Evolutionary conservation across 2,797 vertebrate genomes (phyloP).

Genomic region (Aphelocoma californica): DNA sequence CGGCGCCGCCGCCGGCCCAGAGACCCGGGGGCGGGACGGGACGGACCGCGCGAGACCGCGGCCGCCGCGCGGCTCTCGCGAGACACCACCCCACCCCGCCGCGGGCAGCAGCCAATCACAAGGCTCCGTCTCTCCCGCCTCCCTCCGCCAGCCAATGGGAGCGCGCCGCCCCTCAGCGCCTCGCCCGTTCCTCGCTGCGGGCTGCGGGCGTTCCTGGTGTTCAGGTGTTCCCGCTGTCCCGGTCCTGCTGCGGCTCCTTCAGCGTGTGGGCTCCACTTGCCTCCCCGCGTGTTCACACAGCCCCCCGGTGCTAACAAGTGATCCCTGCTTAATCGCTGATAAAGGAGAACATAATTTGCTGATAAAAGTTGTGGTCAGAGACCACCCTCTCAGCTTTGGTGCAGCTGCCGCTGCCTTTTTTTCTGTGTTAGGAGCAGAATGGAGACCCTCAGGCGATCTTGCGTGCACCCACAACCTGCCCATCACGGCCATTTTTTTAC

Average conservation of each 20-base stretch:
- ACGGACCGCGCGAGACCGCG: background rate
- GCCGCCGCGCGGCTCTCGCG: background rate
- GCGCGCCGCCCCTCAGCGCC: background rate
- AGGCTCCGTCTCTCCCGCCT: background rate
- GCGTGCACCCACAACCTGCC: background rate
- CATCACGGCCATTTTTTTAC: fast-evolving
- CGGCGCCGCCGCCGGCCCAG: background rate
- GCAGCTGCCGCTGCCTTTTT: background rate
- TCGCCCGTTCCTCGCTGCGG: background rate
- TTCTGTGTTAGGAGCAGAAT: background rate
- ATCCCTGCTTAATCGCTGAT: too few species aligned
- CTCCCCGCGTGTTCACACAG: fast-evolving
- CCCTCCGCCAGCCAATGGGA: background rate
- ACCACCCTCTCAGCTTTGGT: background rate
- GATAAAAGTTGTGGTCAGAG: background rate
- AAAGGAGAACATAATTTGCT: background rate
- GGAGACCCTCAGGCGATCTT: background rate
- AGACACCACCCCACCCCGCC: background rate
- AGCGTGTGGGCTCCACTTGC: fast-evolving
- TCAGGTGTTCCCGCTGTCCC: background rate
- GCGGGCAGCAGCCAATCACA: background rate
- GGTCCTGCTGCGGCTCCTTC: fast-evolving
- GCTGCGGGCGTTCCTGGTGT: background rate
- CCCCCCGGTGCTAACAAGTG: too few species aligned
- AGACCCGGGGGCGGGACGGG: background rate